Base-by-base conservation (phyloP, 2,888 invertebrate genomes). In the Salticus scenicus region DNA sequence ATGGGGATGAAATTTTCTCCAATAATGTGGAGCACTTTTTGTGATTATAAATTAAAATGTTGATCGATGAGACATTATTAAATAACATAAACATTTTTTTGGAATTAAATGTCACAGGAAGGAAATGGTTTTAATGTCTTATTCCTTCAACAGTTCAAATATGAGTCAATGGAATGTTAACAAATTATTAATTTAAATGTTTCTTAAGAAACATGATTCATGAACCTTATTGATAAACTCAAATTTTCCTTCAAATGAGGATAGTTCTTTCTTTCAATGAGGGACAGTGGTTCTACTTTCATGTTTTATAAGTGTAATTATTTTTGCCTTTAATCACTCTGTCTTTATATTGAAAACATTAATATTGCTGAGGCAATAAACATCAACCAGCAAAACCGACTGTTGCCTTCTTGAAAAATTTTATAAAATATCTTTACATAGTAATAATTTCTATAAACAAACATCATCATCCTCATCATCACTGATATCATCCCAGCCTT, bases 401-500 rank as follows among this genome's bases (percentile, higher is more conserved):
- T 17, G 17, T 5, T 47, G 17, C 7, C 42, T 17, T 12, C 42
- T 17, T 10, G 1, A 17, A 12, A 2, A 5, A 2, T 47, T 47
- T 14, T 14, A 17, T 47, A 47, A 47, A 47, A 14, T 47, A 47
- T 17, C 7, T 47, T 17, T 17, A 47, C 17, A 17, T 12, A 2
- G 2, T 47, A 17, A 47, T 10, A 47, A 47, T 47, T 17, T 47
- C 42, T 47, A 47, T 47, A 47, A 47, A 17, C 42, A 47, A 47
- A 47, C 42, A 17, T 57, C 24, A 28, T 82, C 78, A 14, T 84
- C 84, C n/a, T n/a, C n/a, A 31, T 85, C 84, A 24, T 79, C 86
- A 24, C 78, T 78, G 30, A 77, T 86, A n/a, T 86, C 86, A 57
- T 88, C 89, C 89, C 89, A 89, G 24, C 82, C 80, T 51, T 88